phyloP scores from a whole-genome alignment of 2,888 invertebrate genomes.

The Dyspetes luteomarginatus region DNA sequence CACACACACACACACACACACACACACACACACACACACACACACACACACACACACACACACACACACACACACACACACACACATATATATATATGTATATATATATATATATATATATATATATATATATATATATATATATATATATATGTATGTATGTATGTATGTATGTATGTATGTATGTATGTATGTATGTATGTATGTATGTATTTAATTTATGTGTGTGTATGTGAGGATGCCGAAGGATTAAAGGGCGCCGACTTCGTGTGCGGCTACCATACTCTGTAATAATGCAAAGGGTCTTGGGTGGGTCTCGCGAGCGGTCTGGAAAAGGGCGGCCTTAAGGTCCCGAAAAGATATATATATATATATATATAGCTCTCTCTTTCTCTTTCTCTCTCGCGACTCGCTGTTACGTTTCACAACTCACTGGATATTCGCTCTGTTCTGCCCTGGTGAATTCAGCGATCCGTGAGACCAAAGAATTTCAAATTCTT shows the following conservation, averaged over 20 bases:
- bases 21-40: too few relatives aligned
- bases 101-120: too few relatives aligned
- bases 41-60: too few relatives aligned
- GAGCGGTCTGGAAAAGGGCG: conserved; percentile 26
- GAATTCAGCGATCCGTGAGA: conserved; percentile 47
- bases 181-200: not conserved
- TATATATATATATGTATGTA: not conserved
- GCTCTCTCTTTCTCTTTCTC: conserved; percentile 3
- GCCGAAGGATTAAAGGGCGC: conserved; percentile 80
- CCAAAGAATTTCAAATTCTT: conserved; percentile 11
- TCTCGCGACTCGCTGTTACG: not conserved
- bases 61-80: too few relatives aligned
- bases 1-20: too few relatives aligned
- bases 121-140: not conserved
- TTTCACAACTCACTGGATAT: conserved; percentile 32
- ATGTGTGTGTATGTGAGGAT: conserved; percentile 50
- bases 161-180: too few relatives aligned
- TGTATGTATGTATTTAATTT: not conserved
- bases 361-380: conserved; percentile 11
- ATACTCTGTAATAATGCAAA: conserved; percentile 74
- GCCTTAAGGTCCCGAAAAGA: conserved; percentile 34
- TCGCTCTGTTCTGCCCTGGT: conserved; percentile 20
- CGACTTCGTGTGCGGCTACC: conserved; percentile 79
- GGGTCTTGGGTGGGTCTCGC: conserved; percentile 21
- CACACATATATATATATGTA: too few relatives aligned